Evolutionary conservation across 1,140 invertebrate genomes (phyloP), one percentile per base, ranked within the genome.

Genomic region (Lepidostoma basale): DNA sequence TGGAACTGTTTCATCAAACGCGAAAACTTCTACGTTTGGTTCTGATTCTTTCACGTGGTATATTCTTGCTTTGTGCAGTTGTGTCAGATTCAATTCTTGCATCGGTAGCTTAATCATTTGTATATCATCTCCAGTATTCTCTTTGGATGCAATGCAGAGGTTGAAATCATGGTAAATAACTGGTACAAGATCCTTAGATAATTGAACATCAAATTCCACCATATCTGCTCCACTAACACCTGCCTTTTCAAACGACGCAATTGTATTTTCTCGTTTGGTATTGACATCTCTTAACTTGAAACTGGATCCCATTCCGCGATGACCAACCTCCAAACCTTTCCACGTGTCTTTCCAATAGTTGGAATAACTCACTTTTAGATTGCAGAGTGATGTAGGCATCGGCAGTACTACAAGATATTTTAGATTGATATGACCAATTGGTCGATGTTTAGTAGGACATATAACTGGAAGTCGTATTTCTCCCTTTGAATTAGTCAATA

Each of bases 161-260:
- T 93, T 88, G 80, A 96, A 98, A 82, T 98, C 96, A 77, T 98
- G 97, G 83, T 97, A 98, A 56, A 98, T 90, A 25, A 98, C 93
- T 18, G 97, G 96, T 72, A 97, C 87, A 70, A 92, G 84, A 82
- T 98, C 96, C 83, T 96, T 97, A 69, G 94, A 95, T 20, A 98
- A 81, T 78, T 97, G 94, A 12, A 98, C 95, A 85, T 98, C 97
- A 84, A 98, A 97, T 81, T 98, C 97, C 22, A 98, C 92, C 82
- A 96, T 91, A 78, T 98, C 96, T 64, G 92, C 93, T 62, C 96
- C 96, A 80, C 92, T 92, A 68, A 89, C 86, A 28, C 91, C 91
- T 26, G 96, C 96, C 68, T 90, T 90, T 77, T 93, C 92, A 69
- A 98, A 84, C 12, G 95, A 98, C 14, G 94, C 94, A 66, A 98